These are phyloP conservation scores for Zenarchopterus dispar DNA, from an alignment of 2,797 vertebrate genomes.

Conservation along the genomic window DNA sequence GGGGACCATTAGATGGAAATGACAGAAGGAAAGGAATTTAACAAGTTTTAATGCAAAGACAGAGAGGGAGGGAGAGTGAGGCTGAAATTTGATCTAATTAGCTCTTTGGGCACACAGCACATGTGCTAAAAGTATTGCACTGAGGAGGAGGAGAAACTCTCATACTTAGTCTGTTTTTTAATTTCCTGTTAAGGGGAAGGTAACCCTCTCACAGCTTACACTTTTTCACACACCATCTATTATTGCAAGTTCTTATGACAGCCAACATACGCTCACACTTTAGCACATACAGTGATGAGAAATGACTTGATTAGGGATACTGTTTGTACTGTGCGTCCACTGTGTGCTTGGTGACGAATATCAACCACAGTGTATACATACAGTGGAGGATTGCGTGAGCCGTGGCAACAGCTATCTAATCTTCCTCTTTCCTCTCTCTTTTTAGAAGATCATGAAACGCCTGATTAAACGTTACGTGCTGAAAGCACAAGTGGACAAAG, in stretches of 20 bases:
- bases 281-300: slow-evolving; percentile 3
- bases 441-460: slow-evolving; percentile 97
- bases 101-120: slow-evolving; percentile 40
- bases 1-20: slow-evolving; percentile 2
- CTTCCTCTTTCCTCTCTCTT: slow-evolving; percentile 36
- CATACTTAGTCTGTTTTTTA: slow-evolving; percentile 31
- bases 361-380: slow-evolving; percentile 30
- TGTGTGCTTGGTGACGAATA: slow-evolving; percentile 37
- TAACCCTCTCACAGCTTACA: slow-evolving; percentile 5
- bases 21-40: slow-evolving; percentile 11
- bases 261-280: slow-evolving; percentile 7
- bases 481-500: slow-evolving; percentile 96
- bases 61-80: slow-evolving; percentile 16
- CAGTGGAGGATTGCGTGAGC: slow-evolving; percentile 32
- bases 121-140: slow-evolving; percentile 42
- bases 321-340: slow-evolving; percentile 14
- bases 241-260: not conserved
- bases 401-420: slow-evolving; percentile 26
- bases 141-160: slow-evolving; percentile 23
- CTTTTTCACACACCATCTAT: not conserved
- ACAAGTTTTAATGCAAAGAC: slow-evolving; percentile 31
- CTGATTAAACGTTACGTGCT: slow-evolving; percentile 96
- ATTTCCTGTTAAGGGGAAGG: slow-evolving; percentile 44
- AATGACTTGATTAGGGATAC: slow-evolving; percentile 36
- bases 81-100: slow-evolving; percentile 53